phyloP scores from a whole-genome alignment of 2,888 invertebrate species.

The Lepidocyrtinus sp. region DNA sequence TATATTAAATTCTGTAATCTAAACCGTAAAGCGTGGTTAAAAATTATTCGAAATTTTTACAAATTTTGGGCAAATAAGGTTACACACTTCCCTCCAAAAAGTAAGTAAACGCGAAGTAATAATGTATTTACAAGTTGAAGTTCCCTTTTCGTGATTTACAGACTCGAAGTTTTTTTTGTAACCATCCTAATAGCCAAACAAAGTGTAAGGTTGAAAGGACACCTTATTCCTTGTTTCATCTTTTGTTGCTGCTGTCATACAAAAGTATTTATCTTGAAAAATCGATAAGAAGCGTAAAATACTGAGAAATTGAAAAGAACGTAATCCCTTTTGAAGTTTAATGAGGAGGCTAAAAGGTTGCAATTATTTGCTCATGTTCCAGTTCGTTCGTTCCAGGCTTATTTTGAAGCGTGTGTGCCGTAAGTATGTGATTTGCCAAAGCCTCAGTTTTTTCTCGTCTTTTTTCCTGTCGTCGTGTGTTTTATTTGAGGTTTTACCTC shows the following conservation, averaged over 20 bases:
- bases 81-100: neutral
- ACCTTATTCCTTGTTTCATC: slow-evolving; percentile 23
- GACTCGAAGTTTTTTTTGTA: no score
- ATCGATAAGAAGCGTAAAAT: slow-evolving; percentile 22
- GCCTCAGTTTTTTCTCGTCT: neutral
- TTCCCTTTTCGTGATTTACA: no score
- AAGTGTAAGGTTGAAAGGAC: neutral
- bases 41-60: neutral
- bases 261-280: neutral
- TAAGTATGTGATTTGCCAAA: neutral
- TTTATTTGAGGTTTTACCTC: neutral
- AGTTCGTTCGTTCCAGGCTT: slow-evolving; percentile 4
- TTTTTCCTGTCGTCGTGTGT: neutral
- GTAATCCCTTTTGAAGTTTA: slow-evolving; percentile 37
- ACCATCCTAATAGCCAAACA: no score
- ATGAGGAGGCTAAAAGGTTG: slow-evolving; percentile 23
- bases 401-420: slow-evolving; percentile 1
- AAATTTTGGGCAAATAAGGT: neutral
- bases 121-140: no score
- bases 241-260: neutral
- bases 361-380: slow-evolving; percentile 39
- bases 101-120: no score
- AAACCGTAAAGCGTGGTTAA: neutral
- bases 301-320: slow-evolving; percentile 23
- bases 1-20: no score